A percentile compares a stretch with the other conserved stretches of the same genome.
Conservation (phyloP, 1,140 invertebrate genomes). For the Antheraea pernyi region DNA sequence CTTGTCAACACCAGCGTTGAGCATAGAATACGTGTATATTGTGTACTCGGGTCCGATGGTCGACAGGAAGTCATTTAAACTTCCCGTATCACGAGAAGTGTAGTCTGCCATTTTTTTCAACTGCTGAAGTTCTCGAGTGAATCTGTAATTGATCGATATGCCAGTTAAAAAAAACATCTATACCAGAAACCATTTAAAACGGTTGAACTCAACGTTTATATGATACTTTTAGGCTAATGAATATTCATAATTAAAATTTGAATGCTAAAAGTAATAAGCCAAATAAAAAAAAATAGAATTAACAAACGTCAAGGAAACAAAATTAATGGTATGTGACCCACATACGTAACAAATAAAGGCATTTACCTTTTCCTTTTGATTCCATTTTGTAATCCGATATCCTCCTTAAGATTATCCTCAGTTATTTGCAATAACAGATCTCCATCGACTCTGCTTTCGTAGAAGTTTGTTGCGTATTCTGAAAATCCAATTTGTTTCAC, state of each 20-base stretch:
- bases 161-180: too few relatives aligned
- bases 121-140: conserved; percentile 95
- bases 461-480: conserved; percentile 90
- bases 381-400: conserved; percentile 96
- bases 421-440: conserved; percentile 96
- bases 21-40: conserved; percentile 98
- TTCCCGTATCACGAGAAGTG: conserved; percentile 94
- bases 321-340: not conserved
- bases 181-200: too few relatives aligned
- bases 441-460: conserved; percentile 97
- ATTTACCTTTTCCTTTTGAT: conserved; percentile 91
- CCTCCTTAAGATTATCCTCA: conserved; percentile 94
- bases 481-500: conserved; percentile 98
- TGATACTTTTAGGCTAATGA: too few relatives aligned
- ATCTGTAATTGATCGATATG: conserved; percentile 79
- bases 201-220: too few relatives aligned
- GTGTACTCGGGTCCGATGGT: conserved; percentile 94
- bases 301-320: too few relatives aligned
- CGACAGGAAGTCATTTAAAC: conserved; percentile 94
- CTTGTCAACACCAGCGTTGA: conserved; percentile 96
- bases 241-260: too few relatives aligned
- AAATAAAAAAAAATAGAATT: too few relatives aligned
- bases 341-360: conserved; percentile 8
- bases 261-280: too few relatives aligned
- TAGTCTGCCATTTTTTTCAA: conserved; percentile 99